Evolutionary conservation across 2,888 invertebrate species (phyloP), one percentile per base, ranked within the genome.

Genomic region (Nasonovia ribisnigri): DNA sequence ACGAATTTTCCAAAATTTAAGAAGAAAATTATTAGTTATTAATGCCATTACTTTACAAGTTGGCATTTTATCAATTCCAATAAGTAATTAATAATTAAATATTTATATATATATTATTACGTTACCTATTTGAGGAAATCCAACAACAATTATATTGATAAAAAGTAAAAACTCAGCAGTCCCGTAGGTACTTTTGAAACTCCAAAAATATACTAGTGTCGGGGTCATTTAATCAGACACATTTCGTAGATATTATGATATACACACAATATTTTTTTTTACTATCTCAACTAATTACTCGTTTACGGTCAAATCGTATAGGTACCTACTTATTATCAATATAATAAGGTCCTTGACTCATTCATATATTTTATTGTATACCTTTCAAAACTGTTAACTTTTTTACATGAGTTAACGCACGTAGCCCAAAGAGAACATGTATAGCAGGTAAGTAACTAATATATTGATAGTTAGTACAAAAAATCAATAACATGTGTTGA

Each of bases 371-470:
- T 90, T n/a, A 2, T 26, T 10, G 13, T 54, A 36, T 46, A 46
- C 90, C 60, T 90, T 48, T 90, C 67, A 48, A 90, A 90, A n/a
- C 46, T 36, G 77, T 36, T 36, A 20, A 77, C 36, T 36, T 20
- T 36, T 67, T 48, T 24, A 90, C n/a, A 42, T 46, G 3, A 16
- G 16, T 60, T 57, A 43, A 86, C 26, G 42, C 6, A n/a, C 36
- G 16, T 36, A 77, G 77, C 77, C 20, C 36, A 36, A 20, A 77
- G 20, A 4, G 16, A 36, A 77, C 20, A 36, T 42, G 2, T 77
- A 67, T 16, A 3, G 36, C n/a, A 1, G 8, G n/a, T 67, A 77
- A 77, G 77, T 36, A 36, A 3, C 77, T 36, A 29, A 29, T 60
- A n/a, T 54, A 36, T 36, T 20, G 8, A 36, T 20, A 36, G 77